These are phyloP conservation scores for Neelides sp. DNA, from an alignment of 1,140 invertebrate genomes.

Conservation along the genomic window DNA sequence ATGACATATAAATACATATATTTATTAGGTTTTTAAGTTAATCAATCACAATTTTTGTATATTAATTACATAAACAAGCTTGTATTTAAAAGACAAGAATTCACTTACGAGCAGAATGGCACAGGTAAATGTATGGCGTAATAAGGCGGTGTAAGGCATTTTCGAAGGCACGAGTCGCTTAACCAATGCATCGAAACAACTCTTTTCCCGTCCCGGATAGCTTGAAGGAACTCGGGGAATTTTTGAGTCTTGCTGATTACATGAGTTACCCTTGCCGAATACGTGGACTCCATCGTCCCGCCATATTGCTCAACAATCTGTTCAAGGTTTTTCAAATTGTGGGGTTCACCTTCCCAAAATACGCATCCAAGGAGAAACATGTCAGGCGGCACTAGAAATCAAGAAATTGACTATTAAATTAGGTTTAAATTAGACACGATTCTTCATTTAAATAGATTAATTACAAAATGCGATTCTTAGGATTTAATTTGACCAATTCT, in stretches of 20 bases:
- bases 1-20: not conserved
- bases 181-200: slow-evolving; percentile 91
- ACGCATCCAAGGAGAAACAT: slow-evolving; percentile 82
- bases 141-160: slow-evolving; percentile 78
- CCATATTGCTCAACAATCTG: slow-evolving; percentile 72
- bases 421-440: no score
- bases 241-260: slow-evolving; percentile 79
- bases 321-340: slow-evolving; percentile 46
- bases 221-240: slow-evolving; percentile 70
- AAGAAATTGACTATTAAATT: no score
- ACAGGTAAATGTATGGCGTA: slow-evolving; percentile 80
- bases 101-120: slow-evolving; percentile 48
- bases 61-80: not conserved
- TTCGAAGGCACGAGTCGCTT: slow-evolving; percentile 70
- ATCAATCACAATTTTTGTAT: not conserved
- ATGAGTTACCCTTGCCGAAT: slow-evolving; percentile 75
- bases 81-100: slow-evolving; percentile 7
- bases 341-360: slow-evolving; percentile 43
- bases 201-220: slow-evolving; percentile 59
- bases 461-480: no score
- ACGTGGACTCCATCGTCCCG: slow-evolving; percentile 73
- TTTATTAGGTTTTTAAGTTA: not conserved
- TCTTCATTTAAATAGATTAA: no score
- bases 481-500: no score
- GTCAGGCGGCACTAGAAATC: slow-evolving; percentile 66